Evolutionary conservation across 2,113 vertebrate species (phyloP), one percentile per base, ranked within the genome.

Genomic region (Marmota monax): DNA sequence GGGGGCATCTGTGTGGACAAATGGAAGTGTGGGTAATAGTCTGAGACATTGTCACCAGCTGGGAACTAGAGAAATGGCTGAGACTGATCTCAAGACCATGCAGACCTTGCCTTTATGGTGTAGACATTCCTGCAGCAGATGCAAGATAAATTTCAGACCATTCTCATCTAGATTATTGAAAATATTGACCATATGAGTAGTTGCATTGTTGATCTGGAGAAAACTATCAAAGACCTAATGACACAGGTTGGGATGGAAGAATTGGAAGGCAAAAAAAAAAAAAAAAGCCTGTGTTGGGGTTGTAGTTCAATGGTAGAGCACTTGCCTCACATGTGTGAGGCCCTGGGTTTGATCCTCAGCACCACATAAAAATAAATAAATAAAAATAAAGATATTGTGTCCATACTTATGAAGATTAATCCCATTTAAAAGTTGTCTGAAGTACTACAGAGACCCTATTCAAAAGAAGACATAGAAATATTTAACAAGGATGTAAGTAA

Each of bases 101-200:
- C 99, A 99, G 98, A 99, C 99, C 99, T 99, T 20, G 99, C 99
- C 37, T 99, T 99, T 0, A 99, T 99, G 99, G 99, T 99, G 97
- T 99, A 99, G 98, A 99, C 99, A 0, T 97, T 99, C 94, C 98
- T 99, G 95, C 99, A 56, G 53, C 53, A 56, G 53, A 56, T 56
- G 16, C 53, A 56, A 56, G 53, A 56, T 56, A 56, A 56, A 56
- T 56, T 56, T 18, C 53, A 56, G 53, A 56, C 17, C 53, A 20
- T 20, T 5, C 6, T 18, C 18, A 99, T 83, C 99, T 99, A 99
- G 98, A 99, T 99, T 88, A 99, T 99, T 83, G 99, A 99, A 85
- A 99, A 99, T 98, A 99, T 99, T 27, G 99, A 99, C 95, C 99
- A 99, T 96, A 99, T 99, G 99, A 99, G 99, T 98, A 99, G 99